Evolutionary conservation across 1,140 invertebrate species (phyloP).

Genomic region (Lordiphosa clarofinis): DNA sequence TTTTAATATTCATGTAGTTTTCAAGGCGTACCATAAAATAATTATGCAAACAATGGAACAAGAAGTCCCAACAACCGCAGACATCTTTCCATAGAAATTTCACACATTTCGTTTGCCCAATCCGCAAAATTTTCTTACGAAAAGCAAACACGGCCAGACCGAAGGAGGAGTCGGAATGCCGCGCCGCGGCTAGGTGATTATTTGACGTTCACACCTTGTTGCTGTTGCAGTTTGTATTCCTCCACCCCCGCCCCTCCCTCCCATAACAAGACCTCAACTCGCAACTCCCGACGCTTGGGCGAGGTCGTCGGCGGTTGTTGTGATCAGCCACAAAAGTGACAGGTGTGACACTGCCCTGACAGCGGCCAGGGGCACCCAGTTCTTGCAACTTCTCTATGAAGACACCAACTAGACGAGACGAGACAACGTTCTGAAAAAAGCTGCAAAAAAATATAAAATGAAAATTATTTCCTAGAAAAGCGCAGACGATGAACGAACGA

Average conservation of each 20-base stretch:
- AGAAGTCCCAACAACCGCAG: slow-evolving; percentile 21
- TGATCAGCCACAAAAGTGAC: slow-evolving; percentile 75
- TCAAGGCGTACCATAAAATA: slow-evolving; percentile 62
- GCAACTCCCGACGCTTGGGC: slow-evolving; percentile 17
- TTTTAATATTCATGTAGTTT: slow-evolving; percentile 69
- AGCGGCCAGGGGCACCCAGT: slow-evolving; percentile 17
- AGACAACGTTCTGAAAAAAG: slow-evolving; percentile 39
- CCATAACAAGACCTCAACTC: not conserved
- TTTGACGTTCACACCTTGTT: slow-evolving; percentile 76
- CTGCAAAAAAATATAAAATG: slow-evolving; percentile 35
- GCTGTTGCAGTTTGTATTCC: slow-evolving; percentile 15
- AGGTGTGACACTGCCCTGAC: slow-evolving; percentile 69
- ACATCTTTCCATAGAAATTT: slow-evolving; percentile 58
- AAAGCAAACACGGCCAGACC: slow-evolving; percentile 45
- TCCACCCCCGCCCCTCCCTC: not conserved
- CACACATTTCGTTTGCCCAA: slow-evolving; percentile 46
- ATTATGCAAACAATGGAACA: slow-evolving; percentile 61
- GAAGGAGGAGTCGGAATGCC: slow-evolving; percentile 32
- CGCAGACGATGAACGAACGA: slow-evolving; percentile 44
- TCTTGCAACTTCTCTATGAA: slow-evolving; percentile 48
- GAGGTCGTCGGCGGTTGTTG: slow-evolving; percentile 65
- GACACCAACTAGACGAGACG: slow-evolving; percentile 64
- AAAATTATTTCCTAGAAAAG: slow-evolving; percentile 71
- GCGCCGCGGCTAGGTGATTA: slow-evolving; percentile 62
- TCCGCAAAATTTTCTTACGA: slow-evolving; percentile 57